Conservation (phyloP, 2,797 vertebrate species). For the Odontamblyopus lacepedii region DNA sequence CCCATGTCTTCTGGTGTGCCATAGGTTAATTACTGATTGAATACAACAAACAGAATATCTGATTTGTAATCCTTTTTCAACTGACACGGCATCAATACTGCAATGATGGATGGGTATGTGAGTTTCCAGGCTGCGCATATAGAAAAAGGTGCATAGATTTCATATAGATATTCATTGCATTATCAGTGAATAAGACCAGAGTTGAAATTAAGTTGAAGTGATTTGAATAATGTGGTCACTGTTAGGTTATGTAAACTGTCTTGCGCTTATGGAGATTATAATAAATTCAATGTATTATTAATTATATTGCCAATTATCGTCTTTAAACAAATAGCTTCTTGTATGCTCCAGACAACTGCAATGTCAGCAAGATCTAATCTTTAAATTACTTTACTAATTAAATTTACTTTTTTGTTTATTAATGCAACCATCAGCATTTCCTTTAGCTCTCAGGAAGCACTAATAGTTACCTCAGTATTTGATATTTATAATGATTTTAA, state of each 20-base stretch:
- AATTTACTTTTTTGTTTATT: constrained; percentile 5
- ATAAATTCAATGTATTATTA: not conserved
- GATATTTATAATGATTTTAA: not conserved
- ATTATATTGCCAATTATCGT: constrained; percentile 6
- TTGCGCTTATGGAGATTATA: not conserved
- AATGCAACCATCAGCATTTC: not conserved
- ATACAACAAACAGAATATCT: constrained; percentile 17
- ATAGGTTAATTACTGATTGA: constrained; percentile 34
- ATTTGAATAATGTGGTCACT: constrained; percentile 2
- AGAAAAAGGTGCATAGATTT: not conserved
- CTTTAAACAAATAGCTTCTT: not conserved
- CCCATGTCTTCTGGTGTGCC: constrained; percentile 32
- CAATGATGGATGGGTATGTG: constrained; percentile 24
- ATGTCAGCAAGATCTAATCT: constrained; percentile 4
- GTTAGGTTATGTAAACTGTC: not conserved
- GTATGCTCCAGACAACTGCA: not conserved
- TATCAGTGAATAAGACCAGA: not conserved
- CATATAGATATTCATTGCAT: not conserved
- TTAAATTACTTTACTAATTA: constrained; percentile 10
- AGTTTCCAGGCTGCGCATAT: constrained; percentile 22
- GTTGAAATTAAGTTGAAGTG: constrained; percentile 1
- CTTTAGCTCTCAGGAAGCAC: not conserved
- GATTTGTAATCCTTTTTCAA: constrained; percentile 9
- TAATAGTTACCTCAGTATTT: not conserved
- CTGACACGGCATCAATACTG: constrained; percentile 28